phyloP scores from a whole-genome alignment of 2,888 invertebrate genomes.

The Leistus spinibarbis region DNA sequence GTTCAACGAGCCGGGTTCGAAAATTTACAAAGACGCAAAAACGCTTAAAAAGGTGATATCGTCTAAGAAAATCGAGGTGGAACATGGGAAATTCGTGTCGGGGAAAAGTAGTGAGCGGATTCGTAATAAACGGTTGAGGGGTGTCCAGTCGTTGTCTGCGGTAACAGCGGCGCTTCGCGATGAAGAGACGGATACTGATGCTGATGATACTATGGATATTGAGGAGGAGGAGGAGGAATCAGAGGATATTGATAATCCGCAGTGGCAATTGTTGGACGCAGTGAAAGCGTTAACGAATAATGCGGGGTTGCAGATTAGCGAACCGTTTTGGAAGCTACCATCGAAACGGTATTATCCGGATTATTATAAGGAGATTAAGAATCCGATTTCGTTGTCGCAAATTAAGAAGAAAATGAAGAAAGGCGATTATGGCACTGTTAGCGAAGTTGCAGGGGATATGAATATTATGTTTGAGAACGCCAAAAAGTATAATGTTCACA shows the following conservation, averaged over 20 bases:
- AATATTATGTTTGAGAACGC: constrained; percentile 98
- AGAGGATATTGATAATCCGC: constrained; percentile 71
- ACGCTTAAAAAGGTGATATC: constrained; percentile 82
- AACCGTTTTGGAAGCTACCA: constrained; percentile 93
- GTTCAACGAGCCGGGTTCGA: constrained; percentile 96
- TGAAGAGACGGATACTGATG: constrained; percentile 69
- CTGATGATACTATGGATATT: constrained; percentile 56
- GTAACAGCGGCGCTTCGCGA: constrained; percentile 66
- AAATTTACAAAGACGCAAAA: constrained; percentile 95
- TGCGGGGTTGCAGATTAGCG: constrained; percentile 80
- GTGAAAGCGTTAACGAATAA: constrained; percentile 70
- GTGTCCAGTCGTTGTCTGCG: constrained; percentile 62
- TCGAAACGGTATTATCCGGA: constrained; percentile 92
- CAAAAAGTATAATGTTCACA: constrained; percentile 82
- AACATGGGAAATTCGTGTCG: constrained; percentile 67
- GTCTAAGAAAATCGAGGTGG: constrained; percentile 73
- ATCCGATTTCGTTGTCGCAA: constrained; percentile 92
- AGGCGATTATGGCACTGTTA: constrained; percentile 81
- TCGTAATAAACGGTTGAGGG: constrained; percentile 64
- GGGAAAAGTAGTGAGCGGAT: constrained; percentile 75
- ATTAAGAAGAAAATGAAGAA: constrained; percentile 84
- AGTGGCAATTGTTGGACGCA: constrained; percentile 89
- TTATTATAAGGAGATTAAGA: constrained; percentile 96
- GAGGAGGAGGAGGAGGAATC: constrained; percentile 55
- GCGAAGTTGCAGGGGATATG: constrained; percentile 91